A percentile compares a stretch with the other conserved stretches of the same genome.
These are phyloP conservation scores for Agriopis leucophaearia DNA, from an alignment of 2,888 invertebrate species.

Conservation along the genomic window DNA sequence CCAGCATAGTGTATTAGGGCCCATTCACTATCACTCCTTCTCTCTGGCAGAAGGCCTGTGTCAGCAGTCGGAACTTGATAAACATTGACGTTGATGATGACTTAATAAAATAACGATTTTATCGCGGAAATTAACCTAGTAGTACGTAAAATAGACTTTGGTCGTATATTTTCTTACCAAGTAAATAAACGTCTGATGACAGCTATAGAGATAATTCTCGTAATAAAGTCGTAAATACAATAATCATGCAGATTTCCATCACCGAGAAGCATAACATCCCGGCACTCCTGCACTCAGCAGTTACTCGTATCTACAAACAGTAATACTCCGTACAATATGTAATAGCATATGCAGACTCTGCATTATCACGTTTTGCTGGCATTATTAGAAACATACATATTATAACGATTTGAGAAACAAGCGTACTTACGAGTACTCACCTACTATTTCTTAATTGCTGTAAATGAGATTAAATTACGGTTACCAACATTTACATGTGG, in stretches of 20 bases:
- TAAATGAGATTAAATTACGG: neutral
- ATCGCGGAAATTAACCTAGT: neutral
- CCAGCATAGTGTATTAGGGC: too few relatives aligned
- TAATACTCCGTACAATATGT: conserved; percentile 28
- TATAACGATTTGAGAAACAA: conserved; percentile 35
- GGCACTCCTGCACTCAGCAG: neutral
- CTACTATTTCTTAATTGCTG: conserved; percentile 6
- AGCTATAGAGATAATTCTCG: conserved; percentile 13
- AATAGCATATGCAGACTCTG: conserved; percentile 30
- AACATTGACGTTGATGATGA: neutral
- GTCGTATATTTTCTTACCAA: too few relatives aligned
- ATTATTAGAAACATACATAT: conserved; percentile 5
- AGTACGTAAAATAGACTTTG: too few relatives aligned
- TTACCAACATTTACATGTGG: too few relatives aligned
- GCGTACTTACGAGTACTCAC: too few relatives aligned
- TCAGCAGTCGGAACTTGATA: too few relatives aligned
- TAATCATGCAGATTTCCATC: conserved; percentile 33
- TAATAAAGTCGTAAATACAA: conserved; percentile 45
- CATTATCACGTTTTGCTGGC: conserved; percentile 50
- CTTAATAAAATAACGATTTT: neutral
- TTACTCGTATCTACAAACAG: conserved; percentile 8
- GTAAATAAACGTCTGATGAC: conserved; percentile 12
- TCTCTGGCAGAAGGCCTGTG: too few relatives aligned
- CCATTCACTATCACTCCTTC: too few relatives aligned
- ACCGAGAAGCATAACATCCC: conserved; percentile 44